phyloP scores from a whole-genome alignment of 2,797 vertebrate species.

The Oryzias sinensis region DNA sequence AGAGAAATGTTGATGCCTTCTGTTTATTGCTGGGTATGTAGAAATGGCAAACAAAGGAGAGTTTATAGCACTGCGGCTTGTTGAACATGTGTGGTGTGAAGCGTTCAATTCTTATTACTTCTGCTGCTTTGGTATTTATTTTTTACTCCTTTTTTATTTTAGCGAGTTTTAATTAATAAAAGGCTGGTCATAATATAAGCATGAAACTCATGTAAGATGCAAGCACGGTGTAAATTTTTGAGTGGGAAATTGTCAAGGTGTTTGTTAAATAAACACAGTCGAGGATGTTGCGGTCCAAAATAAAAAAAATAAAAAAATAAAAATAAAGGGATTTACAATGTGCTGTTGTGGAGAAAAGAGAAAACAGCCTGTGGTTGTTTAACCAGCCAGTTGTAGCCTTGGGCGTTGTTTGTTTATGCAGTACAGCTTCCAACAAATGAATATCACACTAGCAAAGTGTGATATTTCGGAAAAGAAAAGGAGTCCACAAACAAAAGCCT shows the following conservation, averaged over 20 bases:
- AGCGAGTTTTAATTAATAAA: slow-evolving; percentile 27
- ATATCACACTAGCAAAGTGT: slow-evolving; percentile 71
- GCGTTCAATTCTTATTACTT: slow-evolving; percentile 21
- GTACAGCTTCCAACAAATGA: slow-evolving; percentile 76
- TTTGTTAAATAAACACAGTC: slow-evolving; percentile 68
- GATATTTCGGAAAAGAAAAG: slow-evolving; percentile 47
- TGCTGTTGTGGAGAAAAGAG: slow-evolving; percentile 64
- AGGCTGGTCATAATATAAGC: slow-evolving; percentile 17
- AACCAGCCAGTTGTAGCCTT: slow-evolving; percentile 74
- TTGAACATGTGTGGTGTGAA: slow-evolving; percentile 30
- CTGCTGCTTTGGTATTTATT: slow-evolving; percentile 7
- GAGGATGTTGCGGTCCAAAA: slow-evolving; percentile 65
- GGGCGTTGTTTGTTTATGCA: slow-evolving; percentile 81
- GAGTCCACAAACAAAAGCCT: slow-evolving; percentile 51
- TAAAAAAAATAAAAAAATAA: too few relatives aligned
- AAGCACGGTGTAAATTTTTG: slow-evolving; percentile 31
- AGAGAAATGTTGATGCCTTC: slow-evolving; percentile 69
- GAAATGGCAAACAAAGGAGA: slow-evolving; percentile 57
- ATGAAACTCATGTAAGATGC: slow-evolving; percentile 11
- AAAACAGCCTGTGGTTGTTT: slow-evolving; percentile 80
- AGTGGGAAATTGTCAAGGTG: slow-evolving; percentile 36
- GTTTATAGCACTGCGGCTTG: slow-evolving; percentile 41
- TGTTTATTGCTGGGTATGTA: slow-evolving; percentile 62
- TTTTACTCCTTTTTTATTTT: background rate
- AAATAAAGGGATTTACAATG: slow-evolving; percentile 64